phyloP scores from a whole-genome alignment of 2,113 vertebrate species.

The Leucoraja erinaceus region DNA sequence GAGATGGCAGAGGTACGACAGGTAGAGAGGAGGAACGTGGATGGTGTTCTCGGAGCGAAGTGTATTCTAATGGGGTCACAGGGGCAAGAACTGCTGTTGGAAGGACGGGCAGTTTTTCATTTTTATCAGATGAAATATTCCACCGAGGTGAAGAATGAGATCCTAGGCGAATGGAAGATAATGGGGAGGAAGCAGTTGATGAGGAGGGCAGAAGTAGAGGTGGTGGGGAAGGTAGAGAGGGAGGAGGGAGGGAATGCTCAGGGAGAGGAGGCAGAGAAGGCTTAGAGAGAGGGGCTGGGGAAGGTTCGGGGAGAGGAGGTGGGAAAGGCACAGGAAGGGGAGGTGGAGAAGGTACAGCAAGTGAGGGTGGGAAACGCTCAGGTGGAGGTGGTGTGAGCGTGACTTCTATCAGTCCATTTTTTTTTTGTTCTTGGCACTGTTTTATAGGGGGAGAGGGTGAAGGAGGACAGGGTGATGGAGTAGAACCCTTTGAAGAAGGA shows the following conservation, averaged over 20 bases:
- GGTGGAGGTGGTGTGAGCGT: slow-evolving; percentile 37
- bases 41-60: slow-evolving; percentile 41
- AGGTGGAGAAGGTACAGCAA: slow-evolving; percentile 35
- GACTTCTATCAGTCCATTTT: slow-evolving; percentile 42
- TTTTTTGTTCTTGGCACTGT: slow-evolving; percentile 47
- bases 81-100: slow-evolving; percentile 38
- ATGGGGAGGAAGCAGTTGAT: slow-evolving; percentile 46
- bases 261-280: slow-evolving; percentile 48
- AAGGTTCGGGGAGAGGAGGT: neutral
- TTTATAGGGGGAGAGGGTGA: slow-evolving; percentile 57
- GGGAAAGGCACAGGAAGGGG: slow-evolving; percentile 45
- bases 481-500: slow-evolving; percentile 67
- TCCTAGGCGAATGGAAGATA: slow-evolving; percentile 42
- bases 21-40: slow-evolving; percentile 41
- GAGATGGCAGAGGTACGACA: slow-evolving; percentile 34
- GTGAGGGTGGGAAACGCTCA: slow-evolving; percentile 45
- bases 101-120: slow-evolving; percentile 47
- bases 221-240: slow-evolving; percentile 43
- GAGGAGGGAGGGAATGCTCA: slow-evolving; percentile 41
- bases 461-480: slow-evolving; percentile 51
- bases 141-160: slow-evolving; percentile 48
- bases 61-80: slow-evolving; percentile 19
- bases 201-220: slow-evolving; percentile 40
- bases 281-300: neutral
- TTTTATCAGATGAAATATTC: slow-evolving; percentile 46